A percentile compares a stretch with the other conserved stretches of the same genome.
phyloP scores from a whole-genome alignment of 2,797 vertebrate genomes.

The Periparus ater region DNA sequence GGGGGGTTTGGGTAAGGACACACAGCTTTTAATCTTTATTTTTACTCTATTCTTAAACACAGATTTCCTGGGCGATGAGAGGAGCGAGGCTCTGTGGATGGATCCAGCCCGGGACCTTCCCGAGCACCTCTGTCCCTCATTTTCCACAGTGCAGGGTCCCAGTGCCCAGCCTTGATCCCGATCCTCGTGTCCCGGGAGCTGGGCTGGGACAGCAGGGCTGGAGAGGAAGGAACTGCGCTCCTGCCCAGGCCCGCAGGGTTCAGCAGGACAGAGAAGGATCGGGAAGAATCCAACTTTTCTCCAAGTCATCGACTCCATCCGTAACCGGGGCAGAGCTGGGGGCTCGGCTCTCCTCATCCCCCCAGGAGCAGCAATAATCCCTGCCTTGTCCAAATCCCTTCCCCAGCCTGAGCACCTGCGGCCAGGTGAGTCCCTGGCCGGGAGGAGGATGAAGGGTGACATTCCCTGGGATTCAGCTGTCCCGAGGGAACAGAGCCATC shows the following conservation, averaged over 20 bases:
- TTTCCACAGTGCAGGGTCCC: accelerated
- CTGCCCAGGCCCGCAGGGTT: neutral
- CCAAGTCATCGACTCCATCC: too few relatives aligned
- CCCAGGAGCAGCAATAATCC: neutral
- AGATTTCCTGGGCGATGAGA: neutral
- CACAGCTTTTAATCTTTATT: accelerated
- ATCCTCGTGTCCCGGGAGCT: accelerated
- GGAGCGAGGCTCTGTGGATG: neutral
- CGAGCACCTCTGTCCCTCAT: neutral
- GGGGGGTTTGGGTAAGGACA: neutral
- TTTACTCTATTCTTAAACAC: too few relatives aligned
- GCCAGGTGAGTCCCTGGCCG: neutral
- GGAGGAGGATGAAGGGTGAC: neutral
- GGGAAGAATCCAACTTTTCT: neutral
- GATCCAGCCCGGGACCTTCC: too few relatives aligned
- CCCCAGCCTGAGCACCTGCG: neutral
- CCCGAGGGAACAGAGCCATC: neutral
- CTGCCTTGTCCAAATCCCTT: neutral
- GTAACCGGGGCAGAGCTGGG: accelerated
- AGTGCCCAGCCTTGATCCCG: accelerated
- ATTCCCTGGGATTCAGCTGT: neutral
- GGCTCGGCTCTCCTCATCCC: neutral
- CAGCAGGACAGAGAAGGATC: neutral
- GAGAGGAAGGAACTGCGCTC: neutral
- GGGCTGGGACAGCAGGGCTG: neutral